phyloP scores from a whole-genome alignment of 2,888 invertebrate species.

The Sphaeridia pumilis region DNA sequence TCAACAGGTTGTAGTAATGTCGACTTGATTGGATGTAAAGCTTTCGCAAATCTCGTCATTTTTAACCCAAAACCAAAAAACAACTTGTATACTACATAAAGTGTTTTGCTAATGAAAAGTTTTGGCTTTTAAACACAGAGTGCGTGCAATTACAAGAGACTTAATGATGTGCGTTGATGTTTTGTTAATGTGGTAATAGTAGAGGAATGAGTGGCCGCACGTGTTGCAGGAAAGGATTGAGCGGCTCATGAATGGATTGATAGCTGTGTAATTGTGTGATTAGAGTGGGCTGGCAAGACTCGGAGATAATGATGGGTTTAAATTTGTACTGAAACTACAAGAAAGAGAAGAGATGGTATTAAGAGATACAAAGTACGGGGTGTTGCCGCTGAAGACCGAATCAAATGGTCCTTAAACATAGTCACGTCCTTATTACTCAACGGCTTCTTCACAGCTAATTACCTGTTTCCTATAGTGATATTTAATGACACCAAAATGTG shows the following conservation, averaged over 20 bases:
- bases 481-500: no score
- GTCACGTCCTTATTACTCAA: background rate
- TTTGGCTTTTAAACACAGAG: no score
- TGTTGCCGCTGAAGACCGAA: background rate
- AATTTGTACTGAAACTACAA: background rate
- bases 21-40: no score
- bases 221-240: background rate
- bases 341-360: background rate
- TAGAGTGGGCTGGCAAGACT: conserved; percentile 2
- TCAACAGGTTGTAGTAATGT: no score
- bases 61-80: no score
- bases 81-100: no score
- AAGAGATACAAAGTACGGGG: background rate
- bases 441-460: background rate
- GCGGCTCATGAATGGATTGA: conserved; percentile 7
- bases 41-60: no score
- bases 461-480: no score
- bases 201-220: background rate
- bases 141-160: no score
- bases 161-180: no score
- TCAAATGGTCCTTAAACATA: background rate
- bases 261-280: conserved; percentile 12
- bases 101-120: no score
- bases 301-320: conserved; percentile 12
- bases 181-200: background rate